A percentile compares a stretch with the other conserved stretches of the same genome.
Evolutionary conservation across 2,113 vertebrate species (phyloP).

Genomic region (Spheniscus mendiculus): DNA sequence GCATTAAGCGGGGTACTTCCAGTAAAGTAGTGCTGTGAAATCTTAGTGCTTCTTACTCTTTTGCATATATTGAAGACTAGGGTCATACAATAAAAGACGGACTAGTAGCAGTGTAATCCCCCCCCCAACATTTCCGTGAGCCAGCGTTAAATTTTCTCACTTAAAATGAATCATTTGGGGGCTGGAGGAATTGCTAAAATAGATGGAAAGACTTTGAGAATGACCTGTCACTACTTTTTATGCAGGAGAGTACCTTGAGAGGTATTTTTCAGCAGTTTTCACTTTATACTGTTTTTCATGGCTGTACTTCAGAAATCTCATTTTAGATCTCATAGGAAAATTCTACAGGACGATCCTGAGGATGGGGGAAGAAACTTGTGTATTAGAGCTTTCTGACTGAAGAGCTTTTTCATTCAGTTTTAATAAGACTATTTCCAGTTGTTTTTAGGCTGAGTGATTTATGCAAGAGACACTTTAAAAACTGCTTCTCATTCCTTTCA

Average conservation of each 20-base stretch:
- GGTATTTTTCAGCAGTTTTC: not conserved
- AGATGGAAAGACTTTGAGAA: not conserved
- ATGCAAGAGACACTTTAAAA: not conserved
- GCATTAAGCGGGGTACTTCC: not conserved
- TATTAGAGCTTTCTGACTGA: not conserved
- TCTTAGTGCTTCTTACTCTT: not conserved
- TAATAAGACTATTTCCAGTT: not conserved
- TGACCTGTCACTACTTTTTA: not conserved
- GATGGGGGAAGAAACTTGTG: not conserved
- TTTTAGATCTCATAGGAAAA: not conserved
- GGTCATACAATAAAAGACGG: not conserved
- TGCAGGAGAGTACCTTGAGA: not conserved
- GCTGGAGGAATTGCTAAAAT: not conserved
- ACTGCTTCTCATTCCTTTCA: slow-evolving; percentile 4
- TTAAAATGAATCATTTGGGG: not conserved
- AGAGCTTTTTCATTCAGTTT: slow-evolving; percentile 12
- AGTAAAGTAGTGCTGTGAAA: not conserved
- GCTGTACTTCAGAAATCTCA: not conserved
- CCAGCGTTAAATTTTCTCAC: not conserved
- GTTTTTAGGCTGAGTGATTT: not conserved
- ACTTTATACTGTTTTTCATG: not conserved
- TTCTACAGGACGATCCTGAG: not conserved
- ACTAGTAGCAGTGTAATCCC: not conserved
- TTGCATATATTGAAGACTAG: not conserved
- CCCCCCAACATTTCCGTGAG: not conserved